Conservation (phyloP, 2,888 invertebrate genomes). For the Cynaeus angustus region DNA sequence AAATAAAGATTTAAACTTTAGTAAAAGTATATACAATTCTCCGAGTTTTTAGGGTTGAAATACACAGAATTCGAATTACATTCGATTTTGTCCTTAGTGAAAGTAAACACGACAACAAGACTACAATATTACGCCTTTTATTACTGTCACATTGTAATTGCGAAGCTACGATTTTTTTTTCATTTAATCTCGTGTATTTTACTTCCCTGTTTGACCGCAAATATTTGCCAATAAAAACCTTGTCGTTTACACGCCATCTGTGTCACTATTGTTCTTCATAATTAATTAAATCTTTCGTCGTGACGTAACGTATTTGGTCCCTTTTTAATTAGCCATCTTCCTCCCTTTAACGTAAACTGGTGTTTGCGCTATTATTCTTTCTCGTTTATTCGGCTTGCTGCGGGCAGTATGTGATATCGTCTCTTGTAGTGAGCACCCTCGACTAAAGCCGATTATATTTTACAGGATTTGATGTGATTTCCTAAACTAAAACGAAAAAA, state of each 20-base stretch:
- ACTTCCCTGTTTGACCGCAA: not conserved
- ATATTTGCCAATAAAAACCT: not conserved
- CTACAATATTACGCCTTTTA: no score
- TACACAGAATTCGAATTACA: no score
- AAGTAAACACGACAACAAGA: no score
- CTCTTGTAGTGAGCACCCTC: slow-evolving; percentile 13
- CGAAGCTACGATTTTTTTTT: no score
- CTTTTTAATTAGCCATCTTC: slow-evolving; percentile 38
- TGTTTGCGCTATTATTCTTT: slow-evolving; percentile 40
- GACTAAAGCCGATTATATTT: slow-evolving; percentile 9
- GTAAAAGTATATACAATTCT: no score
- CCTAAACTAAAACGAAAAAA: not conserved
- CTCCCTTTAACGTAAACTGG: slow-evolving; percentile 17
- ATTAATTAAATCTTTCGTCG: slow-evolving; percentile 23
- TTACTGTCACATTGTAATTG: no score
- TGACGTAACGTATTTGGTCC: slow-evolving; percentile 18
- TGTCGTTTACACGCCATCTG: slow-evolving; percentile 9
- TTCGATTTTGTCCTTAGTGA: no score
- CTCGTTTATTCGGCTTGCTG: slow-evolving; percentile 24
- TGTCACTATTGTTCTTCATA: slow-evolving; percentile 20
- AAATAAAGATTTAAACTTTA: no score
- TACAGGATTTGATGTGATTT: slow-evolving; percentile 38
- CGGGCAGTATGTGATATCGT: slow-evolving; percentile 30
- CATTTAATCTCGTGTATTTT: no score
- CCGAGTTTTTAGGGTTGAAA: no score